These are phyloP conservation scores for Mesembrinibis cayennensis DNA, from an alignment of 2,113 vertebrate species.

Conservation along the genomic window DNA sequence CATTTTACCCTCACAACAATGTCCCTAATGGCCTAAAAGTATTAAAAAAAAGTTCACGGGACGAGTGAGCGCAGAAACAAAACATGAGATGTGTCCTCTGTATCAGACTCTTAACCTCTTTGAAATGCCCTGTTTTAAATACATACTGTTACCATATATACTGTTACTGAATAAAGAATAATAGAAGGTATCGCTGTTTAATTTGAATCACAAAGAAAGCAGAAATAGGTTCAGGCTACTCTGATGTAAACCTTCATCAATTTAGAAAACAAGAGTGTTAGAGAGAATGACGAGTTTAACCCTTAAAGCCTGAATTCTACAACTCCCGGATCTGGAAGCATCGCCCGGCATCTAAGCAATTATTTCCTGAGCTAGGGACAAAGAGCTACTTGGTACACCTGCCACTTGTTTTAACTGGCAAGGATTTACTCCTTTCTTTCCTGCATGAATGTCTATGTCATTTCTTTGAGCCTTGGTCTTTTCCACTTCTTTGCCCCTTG, in stretches of 20 bases:
- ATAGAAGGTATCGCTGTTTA: background rate
- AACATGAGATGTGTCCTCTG: background rate
- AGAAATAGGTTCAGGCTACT: background rate
- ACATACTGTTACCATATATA: background rate
- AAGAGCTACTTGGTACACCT: background rate
- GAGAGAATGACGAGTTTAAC: background rate
- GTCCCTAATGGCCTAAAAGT: background rate
- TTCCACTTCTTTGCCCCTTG: background rate
- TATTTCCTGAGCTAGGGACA: background rate
- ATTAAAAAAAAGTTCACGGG: background rate
- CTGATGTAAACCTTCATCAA: background rate
- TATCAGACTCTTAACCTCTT: background rate
- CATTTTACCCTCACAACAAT: background rate
- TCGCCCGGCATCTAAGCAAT: background rate
- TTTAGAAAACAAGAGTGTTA: background rate
- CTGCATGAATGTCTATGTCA: background rate
- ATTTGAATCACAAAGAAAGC: background rate
- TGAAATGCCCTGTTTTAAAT: background rate
- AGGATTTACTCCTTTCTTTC: background rate
- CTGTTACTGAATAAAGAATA: background rate
- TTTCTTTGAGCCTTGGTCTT: background rate
- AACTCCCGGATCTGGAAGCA: background rate
- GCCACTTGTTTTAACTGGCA: background rate
- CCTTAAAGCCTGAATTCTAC: background rate
- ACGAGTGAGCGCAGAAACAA: background rate